phyloP scores from a whole-genome alignment of 2,113 vertebrate species.

The Lichenostomus cassidix region DNA sequence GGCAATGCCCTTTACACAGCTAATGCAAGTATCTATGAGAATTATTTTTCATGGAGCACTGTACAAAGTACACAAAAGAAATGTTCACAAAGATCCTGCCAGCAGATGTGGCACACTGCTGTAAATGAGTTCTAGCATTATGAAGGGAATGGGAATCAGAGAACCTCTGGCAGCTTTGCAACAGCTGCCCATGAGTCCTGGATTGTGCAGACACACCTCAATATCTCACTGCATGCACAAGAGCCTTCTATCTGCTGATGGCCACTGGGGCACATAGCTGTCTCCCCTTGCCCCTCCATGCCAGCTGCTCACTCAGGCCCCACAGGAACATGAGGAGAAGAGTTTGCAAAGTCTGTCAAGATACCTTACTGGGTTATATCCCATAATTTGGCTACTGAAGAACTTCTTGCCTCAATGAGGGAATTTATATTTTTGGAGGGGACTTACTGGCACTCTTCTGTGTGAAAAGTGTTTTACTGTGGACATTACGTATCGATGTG shows the following conservation, averaged over 20 bases:
- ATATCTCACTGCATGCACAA: not conserved
- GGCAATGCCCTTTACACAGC: not conserved
- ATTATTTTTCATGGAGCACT: not conserved
- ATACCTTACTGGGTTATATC: not conserved
- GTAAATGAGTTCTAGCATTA: not conserved
- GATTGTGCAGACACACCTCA: not conserved
- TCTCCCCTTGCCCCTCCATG: rapidly evolving
- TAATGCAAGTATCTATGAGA: not conserved
- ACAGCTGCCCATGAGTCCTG: rapidly evolving
- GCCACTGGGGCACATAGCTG: not conserved
- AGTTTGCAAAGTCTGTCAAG: not conserved
- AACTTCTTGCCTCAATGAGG: not conserved
- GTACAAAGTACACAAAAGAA: not conserved
- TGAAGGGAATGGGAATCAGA: not conserved
- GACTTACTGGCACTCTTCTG: not conserved
- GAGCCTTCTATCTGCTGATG: not conserved
- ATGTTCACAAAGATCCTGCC: not conserved
- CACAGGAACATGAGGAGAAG: rapidly evolving
- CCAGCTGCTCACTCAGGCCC: not conserved
- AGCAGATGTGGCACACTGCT: not conserved
- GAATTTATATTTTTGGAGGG: not conserved
- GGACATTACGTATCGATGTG: not conserved
- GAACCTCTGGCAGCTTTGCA: not conserved
- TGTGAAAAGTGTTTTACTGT: not conserved
- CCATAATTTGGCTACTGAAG: not conserved